Evolutionary conservation across 2,797 vertebrate genomes (phyloP), one percentile per base, ranked within the genome.

Genomic region (Neosilurus mollespiculum): DNA sequence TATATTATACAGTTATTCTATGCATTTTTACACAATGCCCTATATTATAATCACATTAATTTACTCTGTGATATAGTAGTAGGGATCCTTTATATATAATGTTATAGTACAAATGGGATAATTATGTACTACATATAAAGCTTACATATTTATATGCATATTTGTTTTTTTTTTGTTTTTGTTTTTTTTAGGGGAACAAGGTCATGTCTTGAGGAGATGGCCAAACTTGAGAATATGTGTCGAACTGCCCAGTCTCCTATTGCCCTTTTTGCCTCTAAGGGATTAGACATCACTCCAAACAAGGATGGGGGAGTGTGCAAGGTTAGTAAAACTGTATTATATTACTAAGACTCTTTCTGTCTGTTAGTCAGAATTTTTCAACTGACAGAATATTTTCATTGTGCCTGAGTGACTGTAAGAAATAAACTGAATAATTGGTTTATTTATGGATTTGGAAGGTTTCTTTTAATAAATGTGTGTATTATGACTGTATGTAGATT

Each of bases 251-350:
- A 94, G 82, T 93, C 93, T 82, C 92, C 94, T 77, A 88, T 91
- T 3, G 91, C 91, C 0, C 85, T 92, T 69, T 95, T 98, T 76
- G 90, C 92, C 0, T 93, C 94, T 75, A 94, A 92, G 0, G 97
- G 97, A 73, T 90, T 94, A 56, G 97, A 98, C 89, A 91, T 99
- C 86, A 97, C 97, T 0, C 88, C 94, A 0, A 93, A 90, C 82
- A 95, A 93, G 91, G 97, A 98, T 89, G 86, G 93, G 84, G 97
- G 97, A 34, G 96, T 99, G 54, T 90, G 96, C 80, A 99, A 99
- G 97, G 97, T 98, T 90, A 86, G 82, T 84, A 80, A 80, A 65
- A 37, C 24, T 34, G 4, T 53, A 37, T 83, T 58, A 24, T 15
- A 58, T 24, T 16, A 43, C 58, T 78, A 24, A 9, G 22, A 67